Evolutionary conservation across 2,888 invertebrate species (phyloP), one percentile per base, ranked within the genome.

Genomic region (Anarsia innoxiella): DNA sequence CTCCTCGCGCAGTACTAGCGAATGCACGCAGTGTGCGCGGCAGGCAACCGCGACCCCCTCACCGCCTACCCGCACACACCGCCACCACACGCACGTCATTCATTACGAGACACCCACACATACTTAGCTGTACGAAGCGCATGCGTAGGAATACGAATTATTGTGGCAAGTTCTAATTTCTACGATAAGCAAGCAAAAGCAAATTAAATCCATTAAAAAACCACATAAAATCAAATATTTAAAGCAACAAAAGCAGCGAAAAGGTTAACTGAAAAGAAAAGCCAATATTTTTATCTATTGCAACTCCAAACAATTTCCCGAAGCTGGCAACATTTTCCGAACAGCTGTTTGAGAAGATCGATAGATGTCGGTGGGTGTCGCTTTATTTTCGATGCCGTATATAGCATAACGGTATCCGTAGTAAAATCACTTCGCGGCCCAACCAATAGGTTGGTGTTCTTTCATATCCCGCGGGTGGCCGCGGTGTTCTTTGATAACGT

Each of bases 351-450:
- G 28, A 39, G 32, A 46, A 68, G 80, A 83, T 83, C 84, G 72
- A 84, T 84, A 84, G 83, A 84, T 82, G 84, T 84, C 84, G 74
- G 80, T 82, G 77, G 64, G 67, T 68, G 78, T 77, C 74, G 66
- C 78, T 79, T 80, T 83, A 82, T 80, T 82, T 82, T 83, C 70
- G 71, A 70, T 69, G 67, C 66, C 62, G 59, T 68, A 58, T 66
- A 68, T 57, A 70, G 65, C 57, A 53, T 74, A 79, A 76, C 80
- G 77, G 79, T 78, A 79, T 71, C 72, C 67, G 80, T 83, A 79
- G 80, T 82, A 82, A 70, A 70, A 73, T 69, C 65, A 62, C 64
- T 64, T 66, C 58, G 59, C 44, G 41, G 15, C 42, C 53, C 44
- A 49, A 40, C 58, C 53, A 58, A 63, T 59, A 59, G 66, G 67